Evolutionary conservation across 2,888 invertebrate species (phyloP), one percentile per base, ranked within the genome.

Genomic region (Odiellus spinosus): DNA sequence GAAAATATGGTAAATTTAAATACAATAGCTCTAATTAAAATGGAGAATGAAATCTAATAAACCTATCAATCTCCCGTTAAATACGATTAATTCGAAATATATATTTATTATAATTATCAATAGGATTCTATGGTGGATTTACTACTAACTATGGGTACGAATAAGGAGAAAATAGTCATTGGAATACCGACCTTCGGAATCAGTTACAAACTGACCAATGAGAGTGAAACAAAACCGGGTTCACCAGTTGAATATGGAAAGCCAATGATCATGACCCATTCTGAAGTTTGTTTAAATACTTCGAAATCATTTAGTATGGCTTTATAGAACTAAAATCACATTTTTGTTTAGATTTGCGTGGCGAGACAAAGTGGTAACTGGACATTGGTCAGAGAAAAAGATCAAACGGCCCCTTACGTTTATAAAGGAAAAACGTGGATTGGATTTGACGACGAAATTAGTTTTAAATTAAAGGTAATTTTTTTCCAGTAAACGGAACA

Each of bases 361-460:
- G n/a, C 19, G 11, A 40, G n/a, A 19, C n/a, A 17, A 18, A 18
- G 18, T 15, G 21, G 32, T 15, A 50, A 50, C 15, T 52, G 52
- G 52, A 48, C 52, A 18, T 18, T 52, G 38, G 40, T 45, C 4
- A 34, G 52, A 14, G 52, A 47, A 18, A 45, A 44, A 18, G 52
- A 52, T 34, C 35, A 42, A 10, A 50, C 50, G 10, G 45, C 50
- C 8, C 52, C 52, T 20, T 50, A 48, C 33, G 42, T 46, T 14
- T 40, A 48, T 26, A 14, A 43, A 17, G 43, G 43, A 15, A 46
- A 47, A 26, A 42, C 50, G 19, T 52, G 50, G 52, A 46, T 52
- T 38, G 52, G 50, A 33, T 52, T 48, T 35, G 52, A 52, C 34
- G 52, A 52, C 42, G 52, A 52, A 42, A 50, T 49, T 12, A 52